phyloP scores from a whole-genome alignment of 2,113 vertebrate species.

The Mobula birostris region DNA sequence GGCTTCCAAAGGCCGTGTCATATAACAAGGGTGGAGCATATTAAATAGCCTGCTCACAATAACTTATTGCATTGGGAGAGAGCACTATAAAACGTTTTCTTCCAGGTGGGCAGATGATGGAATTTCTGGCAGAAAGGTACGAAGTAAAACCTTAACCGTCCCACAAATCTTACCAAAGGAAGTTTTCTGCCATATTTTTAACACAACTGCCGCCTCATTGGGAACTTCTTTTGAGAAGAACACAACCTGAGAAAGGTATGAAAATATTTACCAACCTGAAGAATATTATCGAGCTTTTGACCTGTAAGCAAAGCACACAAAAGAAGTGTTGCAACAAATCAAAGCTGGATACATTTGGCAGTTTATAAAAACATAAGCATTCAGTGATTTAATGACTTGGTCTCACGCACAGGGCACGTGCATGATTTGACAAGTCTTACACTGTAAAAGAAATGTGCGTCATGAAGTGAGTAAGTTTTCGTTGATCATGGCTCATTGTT shows the following conservation, averaged over 20 bases:
- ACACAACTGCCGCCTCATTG: conserved; percentile 12
- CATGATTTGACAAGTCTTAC: conserved; percentile 35
- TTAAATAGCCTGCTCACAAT: conserved; percentile 33
- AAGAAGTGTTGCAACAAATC: conserved; percentile 46
- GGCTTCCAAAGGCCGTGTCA: not conserved
- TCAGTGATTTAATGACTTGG: conserved; percentile 43
- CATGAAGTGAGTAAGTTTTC: not conserved
- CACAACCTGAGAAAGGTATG: conserved; percentile 40
- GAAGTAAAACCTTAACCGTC: conserved; percentile 3
- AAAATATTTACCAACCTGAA: conserved; percentile 49
- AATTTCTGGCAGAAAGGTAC: conserved; percentile 11
- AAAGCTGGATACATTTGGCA: conserved; percentile 43
- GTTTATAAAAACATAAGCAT: conserved; percentile 49
- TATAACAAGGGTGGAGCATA: conserved; percentile 22
- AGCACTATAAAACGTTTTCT: conserved; percentile 22
- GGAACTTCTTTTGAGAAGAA: not conserved
- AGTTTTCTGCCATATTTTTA: not conserved
- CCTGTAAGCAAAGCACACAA: conserved; percentile 47
- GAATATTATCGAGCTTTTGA: conserved; percentile 49
- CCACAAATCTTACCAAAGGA: conserved; percentile 21
- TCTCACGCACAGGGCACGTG: conserved; percentile 43
- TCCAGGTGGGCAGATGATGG: not conserved
- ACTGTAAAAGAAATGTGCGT: conserved; percentile 23
- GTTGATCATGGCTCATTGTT: conserved; percentile 26
- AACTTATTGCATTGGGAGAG: conserved; percentile 31